phyloP scores from a whole-genome alignment of 2,797 vertebrate species.

The Ctenosaura bakeri region DNA sequence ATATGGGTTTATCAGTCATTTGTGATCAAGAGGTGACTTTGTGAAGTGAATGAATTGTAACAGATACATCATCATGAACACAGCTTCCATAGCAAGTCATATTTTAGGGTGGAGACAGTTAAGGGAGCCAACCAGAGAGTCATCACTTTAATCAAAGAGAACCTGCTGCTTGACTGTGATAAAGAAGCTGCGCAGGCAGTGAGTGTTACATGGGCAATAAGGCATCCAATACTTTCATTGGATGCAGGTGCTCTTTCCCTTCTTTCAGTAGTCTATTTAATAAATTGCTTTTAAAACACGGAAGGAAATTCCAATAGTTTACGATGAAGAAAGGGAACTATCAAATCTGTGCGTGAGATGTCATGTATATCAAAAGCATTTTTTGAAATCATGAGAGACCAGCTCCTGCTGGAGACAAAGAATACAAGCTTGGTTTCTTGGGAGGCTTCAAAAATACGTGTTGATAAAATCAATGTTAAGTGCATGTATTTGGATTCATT shows the following conservation, averaged over 20 bases:
- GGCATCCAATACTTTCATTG: background rate
- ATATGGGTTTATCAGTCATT: background rate
- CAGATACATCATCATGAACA: background rate
- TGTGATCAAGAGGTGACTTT: constrained; percentile 1
- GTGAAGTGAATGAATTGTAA: background rate
- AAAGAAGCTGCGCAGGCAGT: too few relatives aligned
- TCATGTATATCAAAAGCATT: background rate
- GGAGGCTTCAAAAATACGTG: background rate
- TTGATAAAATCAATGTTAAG: background rate
- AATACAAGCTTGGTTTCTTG: background rate
- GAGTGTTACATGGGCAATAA: background rate
- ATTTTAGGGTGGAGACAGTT: background rate
- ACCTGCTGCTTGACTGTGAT: background rate
- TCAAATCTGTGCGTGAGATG: background rate
- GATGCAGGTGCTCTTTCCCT: background rate
- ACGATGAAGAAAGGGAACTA: background rate
- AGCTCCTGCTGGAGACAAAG: background rate
- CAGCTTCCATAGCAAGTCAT: background rate
- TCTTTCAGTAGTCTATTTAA: background rate
- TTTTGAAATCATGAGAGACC: background rate
- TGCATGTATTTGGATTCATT: background rate
- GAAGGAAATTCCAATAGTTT: background rate
- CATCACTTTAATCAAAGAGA: background rate
- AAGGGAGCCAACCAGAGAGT: background rate
- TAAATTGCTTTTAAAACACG: background rate